Evolutionary conservation across 2,797 vertebrate species (phyloP).

Genomic region (Gymnocypris eckloni): DNA sequence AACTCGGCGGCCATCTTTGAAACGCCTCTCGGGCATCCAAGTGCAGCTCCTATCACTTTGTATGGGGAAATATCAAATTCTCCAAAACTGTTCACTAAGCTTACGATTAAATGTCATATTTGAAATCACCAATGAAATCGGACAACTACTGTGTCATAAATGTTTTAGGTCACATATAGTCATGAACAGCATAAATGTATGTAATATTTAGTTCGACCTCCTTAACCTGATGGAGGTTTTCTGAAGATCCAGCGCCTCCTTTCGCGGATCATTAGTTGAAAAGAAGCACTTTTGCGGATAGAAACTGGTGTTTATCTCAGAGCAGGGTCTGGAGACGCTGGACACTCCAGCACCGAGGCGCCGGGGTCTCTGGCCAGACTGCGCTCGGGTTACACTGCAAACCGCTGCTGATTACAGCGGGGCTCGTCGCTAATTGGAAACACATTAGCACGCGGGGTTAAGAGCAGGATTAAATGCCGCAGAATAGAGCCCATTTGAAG

Average conservation of each 20-base stretch:
- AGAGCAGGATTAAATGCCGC: slow-evolving; percentile 71
- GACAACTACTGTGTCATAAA: too few relatives aligned
- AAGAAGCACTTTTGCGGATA: neutral
- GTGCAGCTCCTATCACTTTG: too few relatives aligned
- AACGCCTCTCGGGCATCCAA: too few relatives aligned
- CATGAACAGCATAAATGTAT: neutral
- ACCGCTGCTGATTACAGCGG: slow-evolving; percentile 85
- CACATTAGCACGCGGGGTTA: slow-evolving; percentile 80
- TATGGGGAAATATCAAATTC: too few relatives aligned
- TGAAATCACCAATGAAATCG: too few relatives aligned
- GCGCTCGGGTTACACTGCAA: slow-evolving; percentile 81
- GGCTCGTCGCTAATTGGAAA: slow-evolving; percentile 84
- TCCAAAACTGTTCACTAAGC: too few relatives aligned
- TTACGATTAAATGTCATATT: too few relatives aligned
- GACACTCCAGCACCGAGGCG: slow-evolving; percentile 71
- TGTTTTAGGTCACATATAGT: neutral
- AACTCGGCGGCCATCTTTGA: too few relatives aligned
- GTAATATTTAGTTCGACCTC: neutral
- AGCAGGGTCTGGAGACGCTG: slow-evolving; percentile 60
- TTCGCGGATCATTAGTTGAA: neutral
- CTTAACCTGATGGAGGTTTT: neutral
- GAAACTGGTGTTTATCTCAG: slow-evolving; percentile 53
- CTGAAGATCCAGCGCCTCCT: neutral
- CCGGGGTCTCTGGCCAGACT: slow-evolving; percentile 69
- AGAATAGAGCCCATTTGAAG: slow-evolving; percentile 74